Evolutionary conservation across 1,140 invertebrate species (phyloP).

Genomic region (Cylas formicarius): DNA sequence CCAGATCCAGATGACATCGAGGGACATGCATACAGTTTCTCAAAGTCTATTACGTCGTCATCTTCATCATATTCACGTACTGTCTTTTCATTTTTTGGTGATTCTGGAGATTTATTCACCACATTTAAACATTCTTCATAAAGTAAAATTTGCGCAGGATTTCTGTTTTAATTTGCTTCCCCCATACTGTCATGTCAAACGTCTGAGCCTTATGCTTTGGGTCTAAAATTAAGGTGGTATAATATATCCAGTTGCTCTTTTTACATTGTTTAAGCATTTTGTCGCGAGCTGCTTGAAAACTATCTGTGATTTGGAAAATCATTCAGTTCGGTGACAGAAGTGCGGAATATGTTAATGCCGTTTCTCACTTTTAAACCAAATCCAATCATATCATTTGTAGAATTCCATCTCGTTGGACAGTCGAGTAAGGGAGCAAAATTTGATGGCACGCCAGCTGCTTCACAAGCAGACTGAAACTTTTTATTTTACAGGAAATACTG

Average conservation of each 20-base stretch:
- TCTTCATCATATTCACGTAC: slow-evolving; percentile 29
- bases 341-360: slow-evolving; percentile 31
- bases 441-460: slow-evolving; percentile 25
- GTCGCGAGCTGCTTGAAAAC: slow-evolving; percentile 35
- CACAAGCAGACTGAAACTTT: slow-evolving; percentile 33
- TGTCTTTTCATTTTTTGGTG: too few species aligned
- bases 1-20: slow-evolving; percentile 32
- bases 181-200: slow-evolving; percentile 38
- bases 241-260: slow-evolving; percentile 40
- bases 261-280: slow-evolving; percentile 39
- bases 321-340: slow-evolving; percentile 29
- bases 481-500: slow-evolving; percentile 33
- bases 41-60: slow-evolving; percentile 36
- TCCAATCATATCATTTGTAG: slow-evolving; percentile 20
- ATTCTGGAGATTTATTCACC: too few species aligned
- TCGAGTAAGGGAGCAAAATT: slow-evolving; percentile 15
- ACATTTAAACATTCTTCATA: slow-evolving; percentile 5
- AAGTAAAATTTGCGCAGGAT: slow-evolving; percentile 5
- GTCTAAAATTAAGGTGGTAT: slow-evolving; percentile 38
- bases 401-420: slow-evolving; percentile 24
- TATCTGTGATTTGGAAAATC: slow-evolving; percentile 30
- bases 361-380: too few species aligned
- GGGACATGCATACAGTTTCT: slow-evolving; percentile 32
- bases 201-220: slow-evolving; percentile 38
- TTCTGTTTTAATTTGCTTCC: slow-evolving; percentile 13